Base-by-base conservation (phyloP, 2,113 vertebrate genomes). In the Chionodraco myersi region DNA sequence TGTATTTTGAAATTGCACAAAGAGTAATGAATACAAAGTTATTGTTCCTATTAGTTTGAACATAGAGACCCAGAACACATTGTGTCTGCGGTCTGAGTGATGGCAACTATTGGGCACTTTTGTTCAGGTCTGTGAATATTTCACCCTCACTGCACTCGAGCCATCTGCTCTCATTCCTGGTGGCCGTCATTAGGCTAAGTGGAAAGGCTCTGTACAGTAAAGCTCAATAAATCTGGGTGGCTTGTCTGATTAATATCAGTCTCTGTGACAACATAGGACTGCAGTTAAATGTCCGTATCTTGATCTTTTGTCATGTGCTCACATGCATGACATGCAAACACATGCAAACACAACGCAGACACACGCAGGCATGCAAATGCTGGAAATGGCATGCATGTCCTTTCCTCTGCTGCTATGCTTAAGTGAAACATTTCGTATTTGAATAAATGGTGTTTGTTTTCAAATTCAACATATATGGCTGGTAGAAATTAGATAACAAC, bases 131-230 rank as follows among this genome's bases (percentile, higher is more conserved):
- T 68, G 54, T 83, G n/a, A 30, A 70, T 75, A 49, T 83, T 53
- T 75, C 10, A 72, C 9, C 51, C 41, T 73, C 34, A 52, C 70
- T 74, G 52, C 80, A 77, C 59, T 77, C 53, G 14, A 78, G 77
- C 82, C 87, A 90, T 91, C 87, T 93, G 90, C 81, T 89, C 73
- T 53, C 51, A 30, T 84, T 91, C 65, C 73, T 88, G 61, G 58
- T 85, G 87, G 87, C 68, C 80, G 56, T 90, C 91, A 93, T 93
- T 91, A 92, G 57, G 75, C 72, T 92, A 87, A 93, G 91, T 89
- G 85, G 83, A 85, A 80, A 70, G 75, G 77, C 78, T 79, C 65
- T 66, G 74, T 66, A 86, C 72, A 48, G 77, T 81, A 79, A 70
- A 86, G 83, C 82, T 88, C 85, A 72, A 88, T 93, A 91, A 91